Percentiles rank a stretch among this genome's conserved stretches.
Conservation (phyloP, 1,140 invertebrate genomes). For the Ceratitis capitata region DNA sequence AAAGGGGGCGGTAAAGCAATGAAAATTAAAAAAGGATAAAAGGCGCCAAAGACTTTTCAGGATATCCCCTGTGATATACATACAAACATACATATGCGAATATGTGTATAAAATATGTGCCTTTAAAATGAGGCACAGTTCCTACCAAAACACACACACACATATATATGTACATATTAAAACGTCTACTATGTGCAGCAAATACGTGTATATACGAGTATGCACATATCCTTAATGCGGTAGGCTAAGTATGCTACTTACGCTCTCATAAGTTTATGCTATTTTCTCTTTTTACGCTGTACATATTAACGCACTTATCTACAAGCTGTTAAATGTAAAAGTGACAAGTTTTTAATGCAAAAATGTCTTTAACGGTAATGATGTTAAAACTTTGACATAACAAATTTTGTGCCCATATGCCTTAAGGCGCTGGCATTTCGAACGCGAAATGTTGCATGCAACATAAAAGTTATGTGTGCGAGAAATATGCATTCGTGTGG, state of each 20-base stretch:
- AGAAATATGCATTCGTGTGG: neutral
- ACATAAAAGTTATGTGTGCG: neutral
- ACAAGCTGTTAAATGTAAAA: neutral
- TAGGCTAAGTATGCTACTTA: neutral
- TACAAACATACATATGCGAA: neutral
- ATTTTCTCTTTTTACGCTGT: no score
- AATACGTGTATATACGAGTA: neutral
- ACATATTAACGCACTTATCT: neutral
- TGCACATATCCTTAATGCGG: no score
- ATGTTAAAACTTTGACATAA: constrained; percentile 36
- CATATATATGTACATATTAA: no score
- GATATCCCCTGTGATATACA: neutral
- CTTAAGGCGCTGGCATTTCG: neutral
- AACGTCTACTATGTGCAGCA: neutral
- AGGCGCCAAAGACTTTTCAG: neutral
- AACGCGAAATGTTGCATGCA: neutral
- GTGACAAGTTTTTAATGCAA: constrained; percentile 29
- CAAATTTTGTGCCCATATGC: neutral
- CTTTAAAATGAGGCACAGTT: no score
- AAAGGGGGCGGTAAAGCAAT: neutral
- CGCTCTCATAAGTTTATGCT: no score
- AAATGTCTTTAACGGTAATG: constrained; percentile 20
- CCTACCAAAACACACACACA: no score
- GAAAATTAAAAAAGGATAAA: neutral
- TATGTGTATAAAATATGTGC: neutral